Percentiles rank a stretch among this genome's conserved stretches.
These are phyloP conservation scores for Phoenicopterus ruber DNA, from an alignment of 2,113 vertebrate species.

Conservation along the genomic window DNA sequence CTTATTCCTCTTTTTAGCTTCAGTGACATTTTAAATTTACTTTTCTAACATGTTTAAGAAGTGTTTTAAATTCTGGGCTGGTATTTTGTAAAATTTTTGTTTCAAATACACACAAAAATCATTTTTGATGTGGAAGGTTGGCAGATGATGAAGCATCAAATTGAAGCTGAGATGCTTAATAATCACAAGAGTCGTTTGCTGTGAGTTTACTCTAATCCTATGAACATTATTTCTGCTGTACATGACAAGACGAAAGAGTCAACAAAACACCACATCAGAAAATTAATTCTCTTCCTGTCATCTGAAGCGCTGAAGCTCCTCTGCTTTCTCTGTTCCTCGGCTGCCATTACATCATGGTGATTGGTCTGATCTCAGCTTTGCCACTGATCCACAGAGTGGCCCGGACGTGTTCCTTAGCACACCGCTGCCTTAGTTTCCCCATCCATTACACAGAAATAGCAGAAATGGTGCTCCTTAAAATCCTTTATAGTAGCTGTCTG, in stretches of 20 bases:
- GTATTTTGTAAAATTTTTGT: constrained; percentile 66
- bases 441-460: background rate
- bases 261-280: constrained; percentile 52
- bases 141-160: constrained; percentile 46
- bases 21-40: constrained; percentile 53
- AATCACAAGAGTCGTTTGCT: constrained; percentile 24
- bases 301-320: background rate
- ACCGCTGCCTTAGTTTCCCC: background rate
- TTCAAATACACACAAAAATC: constrained; percentile 58
- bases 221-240: constrained; percentile 34
- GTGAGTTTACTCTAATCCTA: constrained; percentile 45
- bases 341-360: background rate
- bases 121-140: constrained; percentile 36
- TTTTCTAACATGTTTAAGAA: constrained; percentile 53
- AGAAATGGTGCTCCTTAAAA: background rate
- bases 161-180: constrained; percentile 52
- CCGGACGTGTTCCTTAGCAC: background rate
- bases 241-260: constrained; percentile 47
- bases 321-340: background rate
- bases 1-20: constrained; percentile 40
- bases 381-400: background rate
- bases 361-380: constrained; percentile 9
- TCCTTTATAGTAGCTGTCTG: background rate
- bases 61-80: constrained; percentile 34
- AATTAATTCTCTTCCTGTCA: constrained; percentile 46